Percentiles rank a stretch among this genome's conserved stretches.
Evolutionary conservation across 2,888 invertebrate genomes (phyloP).

Genomic region (Pseudococcus jackbeardsleyi): DNA sequence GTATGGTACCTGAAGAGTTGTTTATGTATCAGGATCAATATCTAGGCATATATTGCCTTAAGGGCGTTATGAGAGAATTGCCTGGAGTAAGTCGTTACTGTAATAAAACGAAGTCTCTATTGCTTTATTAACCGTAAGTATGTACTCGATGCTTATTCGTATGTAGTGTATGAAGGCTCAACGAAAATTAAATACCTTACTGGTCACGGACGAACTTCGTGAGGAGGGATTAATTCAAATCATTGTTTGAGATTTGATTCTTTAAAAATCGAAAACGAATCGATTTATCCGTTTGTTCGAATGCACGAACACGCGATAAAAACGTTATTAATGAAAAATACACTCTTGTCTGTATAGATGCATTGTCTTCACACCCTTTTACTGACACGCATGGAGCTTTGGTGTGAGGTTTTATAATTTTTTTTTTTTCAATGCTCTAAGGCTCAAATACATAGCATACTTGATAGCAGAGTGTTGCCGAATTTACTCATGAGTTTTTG

Average conservation of each 20-base stretch:
- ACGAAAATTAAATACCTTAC: conserved; percentile 40
- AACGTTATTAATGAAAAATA: conserved; percentile 20
- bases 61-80: conserved; percentile 1
- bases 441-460: background rate
- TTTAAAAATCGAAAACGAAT: conserved; percentile 33
- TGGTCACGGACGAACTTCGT: conserved; percentile 32
- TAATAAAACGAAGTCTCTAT: conserved; percentile 15
- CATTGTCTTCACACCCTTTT: conserved; percentile 17
- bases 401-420: background rate
- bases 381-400: background rate
- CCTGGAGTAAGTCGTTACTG: background rate
- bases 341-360: background rate
- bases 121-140: conserved; percentile 7
- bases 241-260: conserved; percentile 42
- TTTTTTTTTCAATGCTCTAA: background rate
- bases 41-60: background rate
- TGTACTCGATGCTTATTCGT: background rate
- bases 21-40: background rate
- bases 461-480: no score
- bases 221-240: conserved; percentile 29
- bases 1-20: background rate
- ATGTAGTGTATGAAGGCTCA: background rate
- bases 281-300: conserved; percentile 42
- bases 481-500: no score
- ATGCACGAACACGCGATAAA: conserved; percentile 44